Evolutionary conservation across 2,113 vertebrate species (phyloP), one percentile per base, ranked within the genome.

Genomic region (Jaculus jaculus): DNA sequence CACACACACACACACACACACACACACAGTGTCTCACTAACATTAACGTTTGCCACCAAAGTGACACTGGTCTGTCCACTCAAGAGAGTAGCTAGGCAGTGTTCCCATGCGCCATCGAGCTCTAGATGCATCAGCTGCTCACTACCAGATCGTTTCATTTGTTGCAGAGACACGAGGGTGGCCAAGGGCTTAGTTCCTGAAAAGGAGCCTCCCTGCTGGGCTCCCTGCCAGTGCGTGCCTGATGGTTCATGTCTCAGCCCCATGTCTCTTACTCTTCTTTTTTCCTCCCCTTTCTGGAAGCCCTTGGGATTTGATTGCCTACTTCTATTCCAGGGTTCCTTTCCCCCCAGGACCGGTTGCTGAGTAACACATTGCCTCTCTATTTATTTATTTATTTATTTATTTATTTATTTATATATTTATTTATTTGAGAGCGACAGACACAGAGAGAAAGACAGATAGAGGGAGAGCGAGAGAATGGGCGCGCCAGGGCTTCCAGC

Each of bases 141-240:
- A 87, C 74, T 89, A 71, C 54, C 63, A 94, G 91, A 71, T 91
- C 84, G 51, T 75, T 89, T 34, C 69, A 77, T 28, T 12, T 81
- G 37, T 42, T 85, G 10, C 77, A 63, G 60, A 77, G 92, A 96
- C 2, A 34, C 95, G 93, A 91, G 85, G 84, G 60, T 85, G 89
- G 83, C 61, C 95, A 84, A 79, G 94, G 90, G 63, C 75, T 93
- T 80, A 12, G n/a, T 89, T 91, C 78, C 87, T 81, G 30, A 71
- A 71, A 85, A 39, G 90, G 72, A 87, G 39, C 7, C 71, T 87
- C 23, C 30, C 16, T 51, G 58, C 80, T 23, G 69, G 94, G 94
- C 87, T 28, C 87, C 18, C 30, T 73, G 84, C 87, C 96, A 95
- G 81, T 13, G 3, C 18, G 32, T 28, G 47, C 68, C 60, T 92